Base-by-base conservation (phyloP, 2,797 vertebrate genomes). In the Echiichthys vipera region DNA sequence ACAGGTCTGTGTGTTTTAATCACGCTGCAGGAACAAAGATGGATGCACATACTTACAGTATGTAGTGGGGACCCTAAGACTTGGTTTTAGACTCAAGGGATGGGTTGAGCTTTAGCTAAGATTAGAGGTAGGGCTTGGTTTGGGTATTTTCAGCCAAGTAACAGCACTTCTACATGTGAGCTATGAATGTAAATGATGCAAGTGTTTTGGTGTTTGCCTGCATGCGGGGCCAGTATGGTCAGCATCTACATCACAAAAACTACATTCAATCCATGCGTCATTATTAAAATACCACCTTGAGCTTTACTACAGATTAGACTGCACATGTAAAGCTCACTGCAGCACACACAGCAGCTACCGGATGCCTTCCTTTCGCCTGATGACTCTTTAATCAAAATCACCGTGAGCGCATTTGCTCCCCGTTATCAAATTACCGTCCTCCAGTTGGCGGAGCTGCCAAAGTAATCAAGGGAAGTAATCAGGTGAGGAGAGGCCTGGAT, bases 391-490 rank as follows among this genome's bases (percentile, higher is more conserved):
- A 80, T 78, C 67, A 69, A 42, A 63, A 43, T 45, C 24, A 2
- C 2, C 37, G 45, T 6, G 2, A 73, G 65, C 63, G 17, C 49
- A 61, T 75, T 65, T 54, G 15, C 63, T 69, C 78, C 65, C 50
- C 46, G 39, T 72, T 65, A 54, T 70, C 27, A 43, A 66, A 67
- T 73, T 8, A 47, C 36, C 7, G 0, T 12, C 40, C 42, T 46
- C 75, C 42, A 37, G 11, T 34, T 40, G 79, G 45, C 57, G 50
- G 30, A 36, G 51, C 68, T 29, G 46, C 46, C 56, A 47, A 68
- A 71, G 80, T 85, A 89, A 84, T 87, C 88, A 88, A 43, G 57
- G 61, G 55, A 82, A 25, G 65, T 84, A 89, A 88, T 92, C 81
- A 87, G 73, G 78, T 83, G 84, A 81, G 74, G 62, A 74, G 74